phyloP scores from a whole-genome alignment of 1,140 invertebrate genomes.

The Hylaeus anthracinus region DNA sequence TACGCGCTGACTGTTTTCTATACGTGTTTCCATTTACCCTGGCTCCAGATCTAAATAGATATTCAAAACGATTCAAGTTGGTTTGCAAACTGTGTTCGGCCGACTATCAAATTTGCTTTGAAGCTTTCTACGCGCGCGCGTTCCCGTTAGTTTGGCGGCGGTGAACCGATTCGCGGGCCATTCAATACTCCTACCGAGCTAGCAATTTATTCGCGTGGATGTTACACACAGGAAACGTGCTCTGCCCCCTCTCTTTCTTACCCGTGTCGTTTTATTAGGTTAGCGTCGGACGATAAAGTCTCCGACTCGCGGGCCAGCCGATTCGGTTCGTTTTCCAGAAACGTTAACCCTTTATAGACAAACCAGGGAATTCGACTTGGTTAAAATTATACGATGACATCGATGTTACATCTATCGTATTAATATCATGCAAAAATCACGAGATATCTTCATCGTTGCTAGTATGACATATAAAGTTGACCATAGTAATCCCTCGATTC shows the following conservation, averaged over 20 bases:
- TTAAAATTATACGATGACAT: too few relatives aligned
- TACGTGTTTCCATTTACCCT: constrained; percentile 42
- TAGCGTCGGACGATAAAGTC: too few relatives aligned
- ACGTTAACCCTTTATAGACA: too few relatives aligned
- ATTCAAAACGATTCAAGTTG: constrained; percentile 47
- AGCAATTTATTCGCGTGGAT: background rate
- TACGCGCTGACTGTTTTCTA: constrained; percentile 34
- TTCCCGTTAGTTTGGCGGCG: too few relatives aligned
- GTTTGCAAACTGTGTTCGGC: constrained; percentile 27
- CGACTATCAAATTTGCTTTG: constrained; percentile 24
- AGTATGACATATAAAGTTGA: too few relatives aligned
- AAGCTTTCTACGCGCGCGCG: constrained; percentile 12
- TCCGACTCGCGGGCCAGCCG: too few relatives aligned
- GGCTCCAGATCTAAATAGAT: constrained; percentile 38
- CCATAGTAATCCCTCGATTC: too few relatives aligned
- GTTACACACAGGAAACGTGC: background rate
- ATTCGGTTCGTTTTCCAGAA: too few relatives aligned
- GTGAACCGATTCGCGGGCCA: background rate
- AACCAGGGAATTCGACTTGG: too few relatives aligned
- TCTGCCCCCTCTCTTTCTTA: background rate
- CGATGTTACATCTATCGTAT: too few relatives aligned
- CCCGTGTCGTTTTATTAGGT: background rate
- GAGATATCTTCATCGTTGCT: too few relatives aligned
- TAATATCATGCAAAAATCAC: too few relatives aligned
- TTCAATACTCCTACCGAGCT: background rate